phyloP scores from a whole-genome alignment of 2,113 vertebrate species.

The Otus sunia region DNA sequence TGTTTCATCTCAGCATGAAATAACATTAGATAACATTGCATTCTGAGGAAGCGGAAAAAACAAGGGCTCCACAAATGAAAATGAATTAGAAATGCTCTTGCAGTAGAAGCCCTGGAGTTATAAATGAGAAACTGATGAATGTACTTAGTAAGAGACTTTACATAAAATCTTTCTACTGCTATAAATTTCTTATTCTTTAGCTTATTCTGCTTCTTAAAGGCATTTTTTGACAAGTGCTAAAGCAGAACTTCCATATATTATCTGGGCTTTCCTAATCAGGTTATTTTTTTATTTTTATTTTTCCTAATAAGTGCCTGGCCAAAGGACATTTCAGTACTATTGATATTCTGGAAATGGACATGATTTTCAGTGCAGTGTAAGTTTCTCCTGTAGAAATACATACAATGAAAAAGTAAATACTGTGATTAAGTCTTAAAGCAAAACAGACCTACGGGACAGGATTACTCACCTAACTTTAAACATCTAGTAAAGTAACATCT shows the following conservation, averaged over 20 bases:
- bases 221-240: conserved; percentile 48
- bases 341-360: neutral
- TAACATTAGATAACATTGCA: conserved; percentile 67
- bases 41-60: conserved; percentile 60
- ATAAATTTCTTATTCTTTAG: conserved; percentile 39
- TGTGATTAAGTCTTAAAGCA: conserved; percentile 12
- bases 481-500: neutral
- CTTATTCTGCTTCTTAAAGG: conserved; percentile 22
- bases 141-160: conserved; percentile 8
- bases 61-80: conserved; percentile 58
- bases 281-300: neutral
- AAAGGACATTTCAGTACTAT: neutral
- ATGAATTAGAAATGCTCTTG: conserved; percentile 67
- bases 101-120: conserved; percentile 33
- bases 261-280: neutral
- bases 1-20: conserved; percentile 74
- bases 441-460: neutral
- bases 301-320: neutral
- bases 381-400: neutral
- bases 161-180: neutral
- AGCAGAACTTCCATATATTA: neutral
- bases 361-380: neutral
- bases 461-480: neutral
- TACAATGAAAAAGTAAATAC: neutral
- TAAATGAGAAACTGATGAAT: conserved; percentile 53